A percentile compares a stretch with the other conserved stretches of the same genome.
Conservation (phyloP, 2,797 vertebrate genomes). For the Lepus townsendii region DNA sequence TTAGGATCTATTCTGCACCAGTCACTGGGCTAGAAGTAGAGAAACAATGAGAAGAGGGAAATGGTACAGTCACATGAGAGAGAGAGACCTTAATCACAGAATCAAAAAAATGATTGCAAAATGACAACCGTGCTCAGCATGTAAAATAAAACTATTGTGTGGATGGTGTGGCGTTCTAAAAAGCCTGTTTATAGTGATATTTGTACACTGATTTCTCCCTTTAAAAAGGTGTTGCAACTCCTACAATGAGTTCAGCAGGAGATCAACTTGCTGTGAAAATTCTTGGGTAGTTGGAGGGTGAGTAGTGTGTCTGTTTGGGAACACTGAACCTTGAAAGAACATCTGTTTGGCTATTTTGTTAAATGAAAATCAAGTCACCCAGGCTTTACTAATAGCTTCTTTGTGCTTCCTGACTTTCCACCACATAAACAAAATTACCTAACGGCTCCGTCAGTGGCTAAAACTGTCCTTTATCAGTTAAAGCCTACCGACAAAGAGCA, state of each 20-base stretch:
- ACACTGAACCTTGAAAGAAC: constrained; percentile 65
- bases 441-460: constrained; percentile 60
- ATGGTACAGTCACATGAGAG: background rate
- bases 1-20: background rate
- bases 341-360: constrained; percentile 76
- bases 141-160: background rate
- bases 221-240: background rate
- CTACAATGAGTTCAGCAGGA: constrained; percentile 29
- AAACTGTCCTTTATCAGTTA: constrained; percentile 43
- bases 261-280: constrained; percentile 45
- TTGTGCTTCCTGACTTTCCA: constrained; percentile 67
- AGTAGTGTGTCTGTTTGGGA: constrained; percentile 16
- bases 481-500: constrained; percentile 45
- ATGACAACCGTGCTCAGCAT: background rate
- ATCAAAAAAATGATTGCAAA: background rate
- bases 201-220: background rate
- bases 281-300: background rate
- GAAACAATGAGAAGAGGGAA: background rate
- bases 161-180: background rate
- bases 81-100: background rate
- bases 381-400: constrained; percentile 72
- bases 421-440: constrained; percentile 73
- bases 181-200: background rate
- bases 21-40: background rate
- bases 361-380: constrained; percentile 66